Evolutionary conservation across 2,797 vertebrate genomes (phyloP).

Genomic region (Dromococcyx pavoninus): DNA sequence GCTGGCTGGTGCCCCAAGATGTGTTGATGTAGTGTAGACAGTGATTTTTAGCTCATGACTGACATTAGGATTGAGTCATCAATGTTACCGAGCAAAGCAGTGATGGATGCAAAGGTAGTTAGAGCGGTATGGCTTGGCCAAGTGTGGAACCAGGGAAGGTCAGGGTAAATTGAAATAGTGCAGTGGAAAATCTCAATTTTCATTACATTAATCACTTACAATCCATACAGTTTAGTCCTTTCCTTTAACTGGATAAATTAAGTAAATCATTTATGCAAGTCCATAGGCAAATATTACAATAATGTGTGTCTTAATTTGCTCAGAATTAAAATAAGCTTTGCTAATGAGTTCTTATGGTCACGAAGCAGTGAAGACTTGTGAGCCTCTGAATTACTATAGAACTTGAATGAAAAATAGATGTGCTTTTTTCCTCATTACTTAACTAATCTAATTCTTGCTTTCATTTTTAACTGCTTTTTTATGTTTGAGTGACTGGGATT

Average conservation of each 20-base stretch:
- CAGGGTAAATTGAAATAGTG: neutral
- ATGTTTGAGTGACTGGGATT: neutral
- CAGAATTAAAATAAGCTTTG: conserved; percentile 25
- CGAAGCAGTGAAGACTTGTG: neutral
- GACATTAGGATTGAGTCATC: neutral
- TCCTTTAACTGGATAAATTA: conserved; percentile 8
- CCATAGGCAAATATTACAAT: neutral
- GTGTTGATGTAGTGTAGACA: neutral
- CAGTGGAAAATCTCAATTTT: neutral
- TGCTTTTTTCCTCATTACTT: neutral
- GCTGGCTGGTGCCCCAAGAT: neutral
- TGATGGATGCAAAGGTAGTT: neutral
- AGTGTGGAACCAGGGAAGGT: neutral
- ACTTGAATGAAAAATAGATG: conserved; percentile 1
- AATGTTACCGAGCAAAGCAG: neutral
- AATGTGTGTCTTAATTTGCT: conserved; percentile 8
- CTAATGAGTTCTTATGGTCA: neutral
- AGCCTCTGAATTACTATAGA: neutral
- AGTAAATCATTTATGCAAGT: neutral
- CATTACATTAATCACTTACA: neutral
- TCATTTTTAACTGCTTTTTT: neutral
- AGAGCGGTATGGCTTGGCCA: neutral
- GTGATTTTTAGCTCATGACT: neutral
- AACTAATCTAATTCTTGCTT: neutral
- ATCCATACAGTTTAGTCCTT: neutral